Conservation (phyloP, 2,797 vertebrate genomes). For the Acipenser oxyrinchus region DNA sequence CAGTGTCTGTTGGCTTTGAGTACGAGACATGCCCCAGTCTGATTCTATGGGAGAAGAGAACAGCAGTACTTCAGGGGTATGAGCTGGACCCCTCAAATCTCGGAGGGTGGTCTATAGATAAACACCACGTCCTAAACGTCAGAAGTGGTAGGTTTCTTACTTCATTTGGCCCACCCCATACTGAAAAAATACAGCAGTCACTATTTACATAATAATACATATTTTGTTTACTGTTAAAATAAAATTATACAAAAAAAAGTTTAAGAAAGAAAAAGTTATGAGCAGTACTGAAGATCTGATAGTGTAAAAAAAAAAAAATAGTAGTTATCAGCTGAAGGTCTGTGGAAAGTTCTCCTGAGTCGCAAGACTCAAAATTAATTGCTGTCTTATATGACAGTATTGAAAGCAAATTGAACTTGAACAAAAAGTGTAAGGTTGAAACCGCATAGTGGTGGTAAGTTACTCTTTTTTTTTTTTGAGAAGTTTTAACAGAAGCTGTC, state of each 20-base stretch:
- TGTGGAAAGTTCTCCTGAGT: not conserved
- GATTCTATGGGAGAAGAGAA: conserved; percentile 97
- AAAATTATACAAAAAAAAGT: no score
- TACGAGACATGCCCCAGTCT: conserved; percentile 93
- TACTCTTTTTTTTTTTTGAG: no score
- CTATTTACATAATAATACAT: no score
- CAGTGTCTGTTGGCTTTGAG: conserved; percentile 94
- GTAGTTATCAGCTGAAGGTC: no score
- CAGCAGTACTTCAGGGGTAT: conserved; percentile 82
- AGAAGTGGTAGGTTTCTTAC: conserved; percentile 73
- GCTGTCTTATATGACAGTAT: not conserved
- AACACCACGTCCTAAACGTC: conserved; percentile 90
- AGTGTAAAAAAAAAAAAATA: no score
- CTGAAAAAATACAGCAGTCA: no score
- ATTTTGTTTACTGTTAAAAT: no score
- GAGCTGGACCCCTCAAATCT: conserved; percentile 92
- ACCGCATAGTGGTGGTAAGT: not conserved
- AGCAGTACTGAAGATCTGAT: no score
- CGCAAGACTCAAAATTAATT: conserved; percentile 1
- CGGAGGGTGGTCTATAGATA: conserved; percentile 93
- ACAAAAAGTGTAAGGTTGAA: not conserved
- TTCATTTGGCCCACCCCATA: no score
- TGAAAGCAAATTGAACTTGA: not conserved
- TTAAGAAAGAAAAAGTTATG: no score
- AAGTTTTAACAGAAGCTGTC: not conserved